These are phyloP conservation scores for Dasypus novemcinctus DNA, from an alignment of 2,113 vertebrate species.

Conservation along the genomic window DNA sequence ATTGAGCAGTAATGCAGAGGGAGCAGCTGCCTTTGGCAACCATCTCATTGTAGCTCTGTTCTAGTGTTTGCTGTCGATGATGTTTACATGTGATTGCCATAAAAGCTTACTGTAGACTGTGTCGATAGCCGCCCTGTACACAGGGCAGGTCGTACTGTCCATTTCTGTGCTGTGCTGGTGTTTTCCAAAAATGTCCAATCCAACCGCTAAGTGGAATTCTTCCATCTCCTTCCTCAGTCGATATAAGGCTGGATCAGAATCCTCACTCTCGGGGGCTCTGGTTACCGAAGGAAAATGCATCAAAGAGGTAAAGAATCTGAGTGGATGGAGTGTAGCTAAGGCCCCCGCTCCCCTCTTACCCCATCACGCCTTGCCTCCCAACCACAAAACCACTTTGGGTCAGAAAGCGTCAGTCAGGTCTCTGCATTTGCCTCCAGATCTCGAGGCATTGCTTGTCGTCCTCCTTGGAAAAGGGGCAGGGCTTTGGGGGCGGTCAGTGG, in stretches of 20 bases:
- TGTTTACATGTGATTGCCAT: slow-evolving; percentile 89
- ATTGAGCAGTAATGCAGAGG: slow-evolving; percentile 70
- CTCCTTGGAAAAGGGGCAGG: neutral
- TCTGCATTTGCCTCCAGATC: neutral
- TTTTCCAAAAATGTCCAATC: slow-evolving; percentile 75
- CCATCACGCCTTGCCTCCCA: neutral
- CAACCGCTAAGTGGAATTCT: slow-evolving; percentile 85
- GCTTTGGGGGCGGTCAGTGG: neutral
- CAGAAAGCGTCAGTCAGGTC: slow-evolving; percentile 7
- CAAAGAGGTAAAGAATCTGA: slow-evolving; percentile 79
- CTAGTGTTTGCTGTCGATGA: slow-evolving; percentile 86
- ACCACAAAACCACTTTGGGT: neutral
- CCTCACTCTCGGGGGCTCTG: slow-evolving; percentile 67
- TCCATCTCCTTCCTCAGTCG: slow-evolving; percentile 86
- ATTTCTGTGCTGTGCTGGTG: slow-evolving; percentile 84
- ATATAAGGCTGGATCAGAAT: slow-evolving; percentile 76
- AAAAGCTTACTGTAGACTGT: slow-evolving; percentile 84
- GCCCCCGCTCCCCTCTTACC: neutral
- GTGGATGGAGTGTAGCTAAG: slow-evolving; percentile 74
- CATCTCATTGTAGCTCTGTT: slow-evolving; percentile 87
- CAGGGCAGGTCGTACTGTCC: slow-evolving; percentile 83
- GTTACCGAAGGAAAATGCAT: slow-evolving; percentile 85
- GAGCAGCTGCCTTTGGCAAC: slow-evolving; percentile 84
- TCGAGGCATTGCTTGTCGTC: rapidly evolving
- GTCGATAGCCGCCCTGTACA: slow-evolving; percentile 80